Base-by-base conservation (phyloP, 2,113 vertebrate genomes). In the Mus pahari region DNA sequence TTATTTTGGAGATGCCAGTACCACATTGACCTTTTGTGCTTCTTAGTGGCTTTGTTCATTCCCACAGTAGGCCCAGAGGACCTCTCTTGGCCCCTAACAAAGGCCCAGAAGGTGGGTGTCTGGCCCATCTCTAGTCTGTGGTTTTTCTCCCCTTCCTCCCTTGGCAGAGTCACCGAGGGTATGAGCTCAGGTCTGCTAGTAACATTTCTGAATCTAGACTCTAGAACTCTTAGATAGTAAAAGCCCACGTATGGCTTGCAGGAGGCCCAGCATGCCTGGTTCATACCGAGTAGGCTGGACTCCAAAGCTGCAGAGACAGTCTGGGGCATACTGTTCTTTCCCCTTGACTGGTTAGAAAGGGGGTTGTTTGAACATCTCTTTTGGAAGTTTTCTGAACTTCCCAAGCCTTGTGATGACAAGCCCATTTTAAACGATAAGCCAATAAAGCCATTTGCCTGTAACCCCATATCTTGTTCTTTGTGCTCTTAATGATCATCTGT, bases 1-100 rank as follows among this genome's bases (percentile, higher is more conserved):
- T 89, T 78, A 84, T 94, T 95, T 96, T 48, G 91, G 90, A 96
- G 97, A 94, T 70, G 89, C 74, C 66, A 42, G 93, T 66, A 75
- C 60, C 0, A 7, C 53, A 60, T 26, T 3, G 60, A 86, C n/a
- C 62, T 22, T 86, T 55, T 58, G 71, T 66, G 64, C 77, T 92
- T 70, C 94, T 62, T 53, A 20, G 83, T 89, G 89, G 96, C 84
- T 92, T 84, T 68, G 31, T 39, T 79, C 77, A 17, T 31, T 28
- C 58, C 68, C 33, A 79, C 58, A 31, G 31, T 14, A 39, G 53
- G 50, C 74, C 33, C 86, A 42, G 83, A 16, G 3, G 28, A 48
- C 62, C 58, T 48, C 42, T 3, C 73, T 50, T 5, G 19, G 48
- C 64, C 66, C n/a, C 45, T 17, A 19, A 75, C 60, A 28, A 42